These are phyloP conservation scores for Megalonaias nervosa DNA, from an alignment of 1,140 invertebrate genomes.

Conservation along the genomic window DNA sequence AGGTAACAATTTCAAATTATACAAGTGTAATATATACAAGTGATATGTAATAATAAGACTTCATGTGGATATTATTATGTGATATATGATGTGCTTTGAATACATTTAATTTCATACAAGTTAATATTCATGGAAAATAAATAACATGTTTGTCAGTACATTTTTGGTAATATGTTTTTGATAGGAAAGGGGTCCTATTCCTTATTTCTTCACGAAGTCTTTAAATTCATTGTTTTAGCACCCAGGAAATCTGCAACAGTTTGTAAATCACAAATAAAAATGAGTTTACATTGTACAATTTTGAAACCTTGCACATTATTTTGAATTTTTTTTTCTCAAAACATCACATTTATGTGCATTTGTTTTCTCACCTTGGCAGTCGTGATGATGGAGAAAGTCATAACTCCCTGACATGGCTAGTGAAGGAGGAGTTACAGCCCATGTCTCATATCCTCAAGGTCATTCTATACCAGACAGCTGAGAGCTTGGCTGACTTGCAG, in stretches of 20 bases:
- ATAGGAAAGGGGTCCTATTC: no score
- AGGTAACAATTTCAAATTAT: no score
- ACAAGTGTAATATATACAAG: no score
- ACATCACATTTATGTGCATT: not conserved
- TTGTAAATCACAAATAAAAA: not conserved
- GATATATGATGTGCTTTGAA: no score
- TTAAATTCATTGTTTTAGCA: not conserved
- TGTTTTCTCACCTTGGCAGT: not conserved
- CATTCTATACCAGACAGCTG: slow-evolving; percentile 58
- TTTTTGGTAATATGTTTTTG: no score
- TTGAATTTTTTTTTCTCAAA: not conserved
- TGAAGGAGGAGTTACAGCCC: slow-evolving; percentile 32
- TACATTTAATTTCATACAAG: no score
- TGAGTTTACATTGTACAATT: not conserved
- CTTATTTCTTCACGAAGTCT: no score
- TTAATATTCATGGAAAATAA: no score
- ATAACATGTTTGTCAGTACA: no score
- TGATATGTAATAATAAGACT: no score
- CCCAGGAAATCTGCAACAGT: not conserved
- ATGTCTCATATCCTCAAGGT: slow-evolving; percentile 41
- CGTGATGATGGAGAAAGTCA: slow-evolving; percentile 10
- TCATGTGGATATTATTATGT: no score
- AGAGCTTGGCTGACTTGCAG: slow-evolving; percentile 55
- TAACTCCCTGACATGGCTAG: slow-evolving; percentile 13
- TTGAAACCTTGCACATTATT: not conserved